These are phyloP conservation scores for Dinocampus coccinellae DNA, from an alignment of 2,888 invertebrate species.

Conservation along the genomic window DNA sequence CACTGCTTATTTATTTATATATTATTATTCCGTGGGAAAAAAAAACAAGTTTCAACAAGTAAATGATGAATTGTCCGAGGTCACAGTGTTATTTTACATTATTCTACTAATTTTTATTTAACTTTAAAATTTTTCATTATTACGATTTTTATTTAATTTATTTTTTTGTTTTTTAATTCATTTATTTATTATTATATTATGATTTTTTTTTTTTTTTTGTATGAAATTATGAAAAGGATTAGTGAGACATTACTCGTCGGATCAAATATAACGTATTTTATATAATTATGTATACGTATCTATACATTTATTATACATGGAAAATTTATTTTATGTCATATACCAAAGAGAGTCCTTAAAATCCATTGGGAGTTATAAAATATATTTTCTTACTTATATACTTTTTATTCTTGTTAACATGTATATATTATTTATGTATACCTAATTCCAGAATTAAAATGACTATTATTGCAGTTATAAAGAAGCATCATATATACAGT, in stretches of 20 bases:
- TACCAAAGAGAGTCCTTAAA: background rate
- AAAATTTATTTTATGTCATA: background rate
- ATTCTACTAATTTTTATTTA: background rate
- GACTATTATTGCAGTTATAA: background rate
- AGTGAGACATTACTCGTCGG: conserved; percentile 23
- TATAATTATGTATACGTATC: background rate
- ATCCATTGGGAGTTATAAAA: background rate
- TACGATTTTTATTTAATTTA: background rate
- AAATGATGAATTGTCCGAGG: conserved; percentile 12
- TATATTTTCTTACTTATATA: background rate
- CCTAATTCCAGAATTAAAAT: background rate
- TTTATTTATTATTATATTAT: too few species aligned
- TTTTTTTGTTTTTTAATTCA: too few species aligned
- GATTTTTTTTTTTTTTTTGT: background rate
- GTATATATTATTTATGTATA: too few species aligned
- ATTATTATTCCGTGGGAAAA: conserved; percentile 36
- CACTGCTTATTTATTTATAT: background rate
- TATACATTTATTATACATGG: background rate
- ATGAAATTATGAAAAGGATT: conserved; percentile 26
- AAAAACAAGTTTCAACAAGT: conserved; percentile 11
- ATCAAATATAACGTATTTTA: conserved; percentile 20
- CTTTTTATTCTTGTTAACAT: too few species aligned
- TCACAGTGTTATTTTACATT: conserved; percentile 15
- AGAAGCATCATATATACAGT: background rate
- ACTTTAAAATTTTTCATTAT: background rate